Evolutionary conservation across 2,888 invertebrate species (phyloP), one percentile per base, ranked within the genome.

Genomic region (Therioaphis trifolii): DNA sequence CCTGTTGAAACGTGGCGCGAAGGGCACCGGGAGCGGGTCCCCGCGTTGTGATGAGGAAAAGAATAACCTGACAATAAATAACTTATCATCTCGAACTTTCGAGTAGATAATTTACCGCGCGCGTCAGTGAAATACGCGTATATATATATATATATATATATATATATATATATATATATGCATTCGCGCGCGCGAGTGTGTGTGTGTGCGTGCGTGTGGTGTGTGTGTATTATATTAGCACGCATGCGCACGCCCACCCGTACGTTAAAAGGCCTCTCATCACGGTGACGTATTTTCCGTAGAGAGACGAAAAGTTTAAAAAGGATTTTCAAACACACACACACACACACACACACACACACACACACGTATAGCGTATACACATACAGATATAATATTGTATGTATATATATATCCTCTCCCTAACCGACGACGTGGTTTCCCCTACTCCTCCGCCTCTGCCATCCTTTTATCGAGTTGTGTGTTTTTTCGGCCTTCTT

Each of bases 291-390:
- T 77, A 63, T 80, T 58, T 80, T 71, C 29, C 21, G 2, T 15
- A 21, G 18, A 46, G 46, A 63, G 72, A 61, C 71, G 61, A 72
- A 72, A 72, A 72, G 80, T 72, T 80, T 58, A 80, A 71, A 80
- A 80, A 80, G 61, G 58, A 71, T 80, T 80, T 72, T 71, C 27
- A 46, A 27, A 15, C 14, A 0, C n/a, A n/a, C n/a, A n/a, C n/a
- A n/a, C n/a, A n/a, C n/a, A n/a, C n/a, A n/a, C n/a, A n/a, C n/a
- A n/a, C n/a, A n/a, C n/a, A 29, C 46, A 68, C 29, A 21, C 49
- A 71, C 49, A 29, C 49, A 24, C 2, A 24, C 21, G 24, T 58
- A n/a, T n/a, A n/a, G n/a, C n/a, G n/a, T n/a, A n/a, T n/a, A n/a
- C n/a, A n/a, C n/a, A n/a, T n/a, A n/a, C n/a, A n/a, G n/a, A n/a